Evolutionary conservation across 2,797 vertebrate species (phyloP).

Genomic region (Spheniscus humboldti): DNA sequence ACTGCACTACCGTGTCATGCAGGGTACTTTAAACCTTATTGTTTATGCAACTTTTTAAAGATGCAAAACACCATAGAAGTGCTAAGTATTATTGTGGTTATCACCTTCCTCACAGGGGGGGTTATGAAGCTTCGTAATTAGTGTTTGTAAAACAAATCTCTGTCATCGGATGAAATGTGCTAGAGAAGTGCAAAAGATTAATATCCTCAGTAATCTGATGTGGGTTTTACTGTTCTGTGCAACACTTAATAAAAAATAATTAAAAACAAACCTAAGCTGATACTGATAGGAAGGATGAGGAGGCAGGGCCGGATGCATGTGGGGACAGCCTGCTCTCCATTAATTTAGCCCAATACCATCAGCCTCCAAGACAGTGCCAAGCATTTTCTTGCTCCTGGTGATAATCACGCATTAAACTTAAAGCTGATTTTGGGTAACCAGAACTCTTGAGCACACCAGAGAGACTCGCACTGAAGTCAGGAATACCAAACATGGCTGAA

Average conservation of each 20-base stretch:
- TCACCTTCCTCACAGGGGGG: conserved; percentile 36
- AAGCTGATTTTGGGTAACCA: not conserved
- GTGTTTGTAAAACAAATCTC: conserved; percentile 49
- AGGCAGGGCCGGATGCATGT: not conserved
- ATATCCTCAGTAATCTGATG: conserved; percentile 56
- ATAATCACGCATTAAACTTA: not conserved
- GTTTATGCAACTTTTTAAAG: conserved; percentile 23
- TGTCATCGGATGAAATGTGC: not conserved
- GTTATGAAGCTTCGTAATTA: conserved; percentile 49
- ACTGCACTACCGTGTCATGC: not conserved
- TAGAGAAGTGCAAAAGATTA: conserved; percentile 51
- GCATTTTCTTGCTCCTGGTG: not conserved
- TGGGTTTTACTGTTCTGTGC: conserved; percentile 33
- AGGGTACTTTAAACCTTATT: conserved; percentile 3
- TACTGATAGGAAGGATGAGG: conserved; percentile 1
- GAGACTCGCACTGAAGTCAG: not conserved
- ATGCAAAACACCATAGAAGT: conserved; percentile 24
- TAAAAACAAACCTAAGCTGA: conserved; percentile 44
- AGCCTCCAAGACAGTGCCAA: not conserved
- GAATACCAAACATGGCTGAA: not conserved
- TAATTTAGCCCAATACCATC: conserved; percentile 21
- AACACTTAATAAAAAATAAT: conserved; percentile 43
- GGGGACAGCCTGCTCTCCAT: not conserved
- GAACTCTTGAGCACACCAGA: not conserved
- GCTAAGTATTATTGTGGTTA: conserved; percentile 37